A percentile compares a stretch with the other conserved stretches of the same genome.
These are phyloP conservation scores for Hyperoplus lanceolatus DNA, from an alignment of 2,797 vertebrate genomes.

Conservation along the genomic window DNA sequence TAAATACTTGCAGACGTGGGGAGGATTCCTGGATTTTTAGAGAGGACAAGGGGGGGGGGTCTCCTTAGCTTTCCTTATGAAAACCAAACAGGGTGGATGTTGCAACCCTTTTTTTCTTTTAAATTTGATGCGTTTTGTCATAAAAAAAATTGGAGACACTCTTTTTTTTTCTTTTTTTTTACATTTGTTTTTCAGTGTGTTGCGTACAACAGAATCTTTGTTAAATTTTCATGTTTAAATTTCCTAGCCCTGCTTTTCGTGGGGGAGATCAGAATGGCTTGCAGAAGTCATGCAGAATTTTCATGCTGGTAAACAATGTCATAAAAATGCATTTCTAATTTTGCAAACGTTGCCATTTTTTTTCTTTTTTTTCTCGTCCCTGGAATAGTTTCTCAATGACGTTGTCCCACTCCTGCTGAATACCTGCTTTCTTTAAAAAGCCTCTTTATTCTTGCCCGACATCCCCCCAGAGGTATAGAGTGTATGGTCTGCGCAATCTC, in stretches of 20 bases:
- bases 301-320: constrained; percentile 89
- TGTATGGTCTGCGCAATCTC: constrained; percentile 58
- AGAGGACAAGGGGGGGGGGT: constrained; percentile 3
- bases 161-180: constrained; percentile 58
- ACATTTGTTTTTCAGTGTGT: constrained; percentile 11
- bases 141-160: constrained; percentile 73
- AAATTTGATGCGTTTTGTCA: constrained; percentile 60
- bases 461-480: constrained; percentile 69
- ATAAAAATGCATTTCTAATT: constrained; percentile 83
- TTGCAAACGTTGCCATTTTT: constrained; percentile 63
- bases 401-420: constrained; percentile 63
- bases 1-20: constrained; percentile 62
- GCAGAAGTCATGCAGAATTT: constrained; percentile 88
- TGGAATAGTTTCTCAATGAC: constrained; percentile 66
- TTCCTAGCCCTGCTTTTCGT: constrained; percentile 82
- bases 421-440: constrained; percentile 51
- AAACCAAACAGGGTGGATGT: constrained; percentile 70
- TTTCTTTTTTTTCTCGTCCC: constrained; percentile 63
- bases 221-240: constrained; percentile 67
- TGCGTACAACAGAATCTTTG: constrained; percentile 80
- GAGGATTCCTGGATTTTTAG: constrained; percentile 48
- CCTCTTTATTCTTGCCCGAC: constrained; percentile 53
- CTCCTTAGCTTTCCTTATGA: constrained; percentile 52
- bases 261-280: constrained; percentile 79
- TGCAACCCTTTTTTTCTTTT: constrained; percentile 68